Conservation (phyloP, 2,888 invertebrate species). For the Aspidapion aeneum region DNA sequence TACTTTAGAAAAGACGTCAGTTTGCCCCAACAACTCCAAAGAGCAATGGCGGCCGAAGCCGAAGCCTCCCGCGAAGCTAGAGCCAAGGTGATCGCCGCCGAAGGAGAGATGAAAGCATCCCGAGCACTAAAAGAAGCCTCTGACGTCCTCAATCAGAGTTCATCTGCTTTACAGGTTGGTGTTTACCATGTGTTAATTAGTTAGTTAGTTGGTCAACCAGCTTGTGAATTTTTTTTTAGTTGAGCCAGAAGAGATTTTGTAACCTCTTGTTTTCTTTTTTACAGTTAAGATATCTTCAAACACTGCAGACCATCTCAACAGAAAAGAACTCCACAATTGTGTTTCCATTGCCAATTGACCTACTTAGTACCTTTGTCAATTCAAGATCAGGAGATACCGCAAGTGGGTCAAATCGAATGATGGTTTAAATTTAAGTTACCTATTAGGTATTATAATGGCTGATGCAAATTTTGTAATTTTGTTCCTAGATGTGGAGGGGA, state of each 20-base stretch:
- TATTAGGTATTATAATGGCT: too few relatives aligned
- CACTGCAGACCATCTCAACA: slow-evolving; percentile 84
- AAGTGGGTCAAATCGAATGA: slow-evolving; percentile 1
- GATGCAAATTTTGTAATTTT: too few relatives aligned
- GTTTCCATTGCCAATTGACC: slow-evolving; percentile 88
- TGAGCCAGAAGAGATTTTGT: too few relatives aligned
- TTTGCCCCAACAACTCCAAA: slow-evolving; percentile 69
- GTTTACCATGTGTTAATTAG: too few relatives aligned
- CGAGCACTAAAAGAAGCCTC: slow-evolving; percentile 83
- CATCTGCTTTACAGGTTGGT: slow-evolving; percentile 69
- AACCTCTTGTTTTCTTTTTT: too few relatives aligned
- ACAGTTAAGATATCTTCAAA: slow-evolving; percentile 84
- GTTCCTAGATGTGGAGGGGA: too few relatives aligned
- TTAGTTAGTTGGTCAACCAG: too few relatives aligned
- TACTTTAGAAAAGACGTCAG: slow-evolving; percentile 70
- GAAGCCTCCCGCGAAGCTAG: slow-evolving; percentile 77
- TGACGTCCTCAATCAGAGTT: slow-evolving; percentile 77
- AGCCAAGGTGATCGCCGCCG: slow-evolving; percentile 78
- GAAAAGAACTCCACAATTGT: slow-evolving; percentile 95
- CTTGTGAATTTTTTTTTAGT: too few relatives aligned
- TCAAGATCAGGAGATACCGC: slow-evolving; percentile 20
- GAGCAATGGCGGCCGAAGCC: slow-evolving; percentile 82
- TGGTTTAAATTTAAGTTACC: too few relatives aligned
- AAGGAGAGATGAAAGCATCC: slow-evolving; percentile 85
- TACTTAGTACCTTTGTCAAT: slow-evolving; percentile 48